Evolutionary conservation across 2,113 vertebrate genomes (phyloP).

Genomic region (Petaurus breviceps): DNA sequence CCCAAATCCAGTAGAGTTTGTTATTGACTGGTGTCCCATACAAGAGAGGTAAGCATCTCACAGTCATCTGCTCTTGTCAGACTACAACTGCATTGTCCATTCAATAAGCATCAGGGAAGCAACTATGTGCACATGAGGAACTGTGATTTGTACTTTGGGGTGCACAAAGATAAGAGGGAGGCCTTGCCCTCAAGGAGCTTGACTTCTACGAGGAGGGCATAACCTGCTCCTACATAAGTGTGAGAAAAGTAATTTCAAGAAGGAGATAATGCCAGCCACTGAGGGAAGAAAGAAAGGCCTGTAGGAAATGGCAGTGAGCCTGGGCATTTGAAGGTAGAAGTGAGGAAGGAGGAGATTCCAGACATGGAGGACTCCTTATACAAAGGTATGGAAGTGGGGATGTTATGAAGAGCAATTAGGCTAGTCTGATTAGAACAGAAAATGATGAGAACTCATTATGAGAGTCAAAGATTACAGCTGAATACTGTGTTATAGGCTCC

Average conservation of each 20-base stretch:
- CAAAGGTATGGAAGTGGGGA: neutral
- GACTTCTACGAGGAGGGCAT: neutral
- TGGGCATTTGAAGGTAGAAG: neutral
- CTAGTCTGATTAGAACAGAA: neutral
- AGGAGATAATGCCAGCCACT: too few relatives aligned
- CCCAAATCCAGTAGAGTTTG: conserved; percentile 2
- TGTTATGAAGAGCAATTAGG: neutral
- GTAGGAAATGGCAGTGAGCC: neutral
- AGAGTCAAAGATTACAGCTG: neutral
- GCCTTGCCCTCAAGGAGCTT: neutral
- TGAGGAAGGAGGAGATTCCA: neutral
- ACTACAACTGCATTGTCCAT: neutral
- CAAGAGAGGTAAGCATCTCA: neutral
- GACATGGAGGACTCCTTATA: neutral
- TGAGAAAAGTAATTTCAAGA: neutral
- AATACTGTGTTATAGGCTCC: neutral
- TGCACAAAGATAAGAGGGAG: neutral
- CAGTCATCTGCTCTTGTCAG: neutral
- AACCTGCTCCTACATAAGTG: neutral
- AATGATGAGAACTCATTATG: neutral
- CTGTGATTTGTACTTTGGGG: neutral
- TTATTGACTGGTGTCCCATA: neutral
- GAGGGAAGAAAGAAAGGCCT: too few relatives aligned
- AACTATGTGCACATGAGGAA: neutral
- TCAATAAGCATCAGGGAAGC: neutral